phyloP scores from a whole-genome alignment of 1,140 invertebrate species.

The Marisa cornuarietis region DNA sequence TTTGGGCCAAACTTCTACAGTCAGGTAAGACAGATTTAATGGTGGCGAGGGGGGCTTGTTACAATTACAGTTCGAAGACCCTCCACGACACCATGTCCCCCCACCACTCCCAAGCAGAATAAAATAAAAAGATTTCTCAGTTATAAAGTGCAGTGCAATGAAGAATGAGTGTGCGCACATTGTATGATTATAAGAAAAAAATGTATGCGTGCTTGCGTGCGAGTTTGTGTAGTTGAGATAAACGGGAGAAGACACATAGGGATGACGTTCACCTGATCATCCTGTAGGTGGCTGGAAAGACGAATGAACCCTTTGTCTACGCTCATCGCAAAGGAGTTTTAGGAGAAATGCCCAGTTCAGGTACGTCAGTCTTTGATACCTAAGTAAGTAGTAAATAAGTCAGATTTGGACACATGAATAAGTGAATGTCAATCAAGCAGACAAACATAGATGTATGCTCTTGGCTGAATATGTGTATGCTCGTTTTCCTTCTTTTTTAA shows the following conservation, averaged over 20 bases:
- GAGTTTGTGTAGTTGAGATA: too few relatives aligned
- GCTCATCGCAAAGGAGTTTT: conserved; percentile 53
- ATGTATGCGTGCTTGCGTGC: too few relatives aligned
- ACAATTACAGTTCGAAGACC: too few relatives aligned
- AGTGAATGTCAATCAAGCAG: background rate
- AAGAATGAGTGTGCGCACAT: too few relatives aligned
- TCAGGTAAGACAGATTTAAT: conserved; percentile 41
- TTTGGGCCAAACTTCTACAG: conserved; percentile 61
- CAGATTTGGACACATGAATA: background rate
- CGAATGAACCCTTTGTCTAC: conserved; percentile 50
- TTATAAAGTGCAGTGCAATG: too few relatives aligned
- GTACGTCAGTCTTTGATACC: conserved; percentile 27
- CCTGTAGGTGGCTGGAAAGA: conserved; percentile 48
- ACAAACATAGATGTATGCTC: background rate
- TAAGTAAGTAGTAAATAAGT: background rate
- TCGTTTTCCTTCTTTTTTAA: too few relatives aligned
- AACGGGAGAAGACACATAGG: too few relatives aligned
- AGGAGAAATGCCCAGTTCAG: conserved; percentile 63
- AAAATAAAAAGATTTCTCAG: too few relatives aligned
- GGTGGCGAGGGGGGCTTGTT: too few relatives aligned
- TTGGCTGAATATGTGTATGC: background rate
- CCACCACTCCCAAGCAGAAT: too few relatives aligned
- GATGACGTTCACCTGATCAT: background rate
- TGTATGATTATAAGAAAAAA: too few relatives aligned
- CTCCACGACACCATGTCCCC: too few relatives aligned